Evolutionary conservation across 30 jellyfish, hydroid and myxozoan genomes (phyloP).

Genomic region (Pseudorhiza aurosa): DNA sequence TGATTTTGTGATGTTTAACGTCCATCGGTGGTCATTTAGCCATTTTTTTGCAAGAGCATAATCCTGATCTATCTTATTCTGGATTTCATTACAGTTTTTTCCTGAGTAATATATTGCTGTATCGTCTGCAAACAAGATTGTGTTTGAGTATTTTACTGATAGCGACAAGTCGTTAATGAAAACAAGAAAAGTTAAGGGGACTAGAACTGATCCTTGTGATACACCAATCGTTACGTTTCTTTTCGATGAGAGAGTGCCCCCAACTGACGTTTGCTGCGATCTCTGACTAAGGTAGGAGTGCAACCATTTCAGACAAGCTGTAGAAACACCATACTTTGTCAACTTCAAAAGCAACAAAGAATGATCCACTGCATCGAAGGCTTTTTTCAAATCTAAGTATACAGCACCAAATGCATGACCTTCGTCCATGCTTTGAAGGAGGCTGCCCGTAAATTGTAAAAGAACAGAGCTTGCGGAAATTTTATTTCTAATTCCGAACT

Average conservation of each 20-base stretch:
- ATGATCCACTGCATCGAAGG: conserved; percentile 65
- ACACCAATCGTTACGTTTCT: conserved; percentile 67
- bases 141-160: conserved; percentile 70
- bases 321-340: conserved; percentile 70
- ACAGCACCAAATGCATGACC: conserved; percentile 71
- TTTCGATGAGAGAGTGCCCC: conserved; percentile 67
- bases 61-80: conserved; percentile 58
- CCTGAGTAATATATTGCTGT: conserved; percentile 72
- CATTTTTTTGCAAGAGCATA: conserved; percentile 39
- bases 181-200: conserved; percentile 63
- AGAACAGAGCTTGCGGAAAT: conserved; percentile 66
- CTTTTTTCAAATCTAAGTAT: conserved; percentile 60
- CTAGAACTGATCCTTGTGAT: conserved; percentile 67
- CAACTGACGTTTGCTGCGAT: conserved; percentile 71
- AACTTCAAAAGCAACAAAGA: conserved; percentile 55
- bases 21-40: conserved; percentile 70
- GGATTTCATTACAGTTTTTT: conserved; percentile 73
- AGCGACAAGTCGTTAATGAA: conserved; percentile 76
- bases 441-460: conserved; percentile 69
- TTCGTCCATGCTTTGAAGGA: conserved; percentile 69
- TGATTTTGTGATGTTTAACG: conserved; percentile 64
- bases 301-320: conserved; percentile 64
- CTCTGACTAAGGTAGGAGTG: conserved; percentile 80
- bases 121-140: conserved; percentile 73
- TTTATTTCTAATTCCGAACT: conserved; percentile 43